Evolutionary conservation across 1,140 invertebrate genomes (phyloP), one percentile per base, ranked within the genome.

Genomic region (Littorina saxatilis): DNA sequence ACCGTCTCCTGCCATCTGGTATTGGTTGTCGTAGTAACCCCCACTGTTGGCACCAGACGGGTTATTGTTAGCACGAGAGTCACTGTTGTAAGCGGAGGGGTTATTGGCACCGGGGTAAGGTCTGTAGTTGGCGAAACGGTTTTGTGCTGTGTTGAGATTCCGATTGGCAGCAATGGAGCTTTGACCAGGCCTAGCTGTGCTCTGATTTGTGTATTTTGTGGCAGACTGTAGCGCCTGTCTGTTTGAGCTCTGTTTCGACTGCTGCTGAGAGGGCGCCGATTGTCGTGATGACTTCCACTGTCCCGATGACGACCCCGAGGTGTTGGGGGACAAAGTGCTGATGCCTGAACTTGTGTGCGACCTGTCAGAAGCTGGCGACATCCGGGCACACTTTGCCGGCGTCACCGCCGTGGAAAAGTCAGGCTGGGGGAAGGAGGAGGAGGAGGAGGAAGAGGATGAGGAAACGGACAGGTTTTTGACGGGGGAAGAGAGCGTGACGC

Each of bases 381-480:
- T 50, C 27, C 17, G 15, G 20, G 4, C 27, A 13, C 29, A 15
- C 23, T 52, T 47, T 1, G 72, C 4, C 37, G 74, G 74, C 0
- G 74, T 37, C 23, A 37, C 32, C 23, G 17, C 32, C 20, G 37
- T 9, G 7, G 74, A 76, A 43, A 76, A 76, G 55, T 76, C 74
- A 37, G 74, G 74, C 9, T 76, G 74, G 29, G 74, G 74, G 27
- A 76, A 58, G 32, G 47, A 35, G 17, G 39, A 52, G n/a, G 70
- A 27, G 7, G 55, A 58, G 32, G 66, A 39, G 11, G 37, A 13
- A 17, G 50, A 20, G 5, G 55, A 35, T 2, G 47, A 17, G 7
- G 35, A 29, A 7, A 63, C 0, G 1, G 76, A 63, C 35, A 63
- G 13, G 35, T 78, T 63, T 1, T 61, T 29, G 35, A 58, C 39